Evolutionary conservation across 2,113 vertebrate genomes (phyloP).

Genomic region (Crypturellus undulatus): DNA sequence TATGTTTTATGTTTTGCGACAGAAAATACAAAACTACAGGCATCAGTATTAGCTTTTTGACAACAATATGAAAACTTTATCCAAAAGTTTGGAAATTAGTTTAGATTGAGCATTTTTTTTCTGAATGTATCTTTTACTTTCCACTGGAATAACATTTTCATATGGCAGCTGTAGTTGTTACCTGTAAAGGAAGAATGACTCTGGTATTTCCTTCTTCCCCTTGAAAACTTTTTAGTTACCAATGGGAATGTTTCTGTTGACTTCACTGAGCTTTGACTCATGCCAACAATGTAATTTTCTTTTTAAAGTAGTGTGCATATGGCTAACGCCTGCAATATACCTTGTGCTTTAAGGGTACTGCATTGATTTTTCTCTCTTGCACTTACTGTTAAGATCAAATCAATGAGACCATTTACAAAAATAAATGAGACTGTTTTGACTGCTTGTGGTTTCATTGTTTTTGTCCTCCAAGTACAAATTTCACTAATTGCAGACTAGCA

Average conservation of each 20-base stretch:
- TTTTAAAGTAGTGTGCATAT: background rate
- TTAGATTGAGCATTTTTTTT: background rate
- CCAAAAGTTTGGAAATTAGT: background rate
- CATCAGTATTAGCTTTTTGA: background rate
- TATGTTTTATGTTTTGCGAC: background rate
- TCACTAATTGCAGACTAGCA: background rate
- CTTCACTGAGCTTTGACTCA: background rate
- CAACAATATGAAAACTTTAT: background rate
- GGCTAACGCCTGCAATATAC: background rate
- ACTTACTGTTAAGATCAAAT: conserved; percentile 25
- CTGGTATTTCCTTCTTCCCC: background rate
- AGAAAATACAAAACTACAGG: background rate
- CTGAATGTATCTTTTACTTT: conserved; percentile 18
- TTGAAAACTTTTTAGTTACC: background rate
- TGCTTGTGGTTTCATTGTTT: background rate
- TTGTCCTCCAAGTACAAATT: background rate
- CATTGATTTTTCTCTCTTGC: conserved; percentile 7
- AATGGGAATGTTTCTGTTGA: background rate
- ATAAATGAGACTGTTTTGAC: conserved; percentile 11
- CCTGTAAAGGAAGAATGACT: background rate
- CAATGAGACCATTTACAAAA: conserved; percentile 34
- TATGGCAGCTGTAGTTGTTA: background rate
- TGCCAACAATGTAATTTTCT: background rate
- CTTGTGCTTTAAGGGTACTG: background rate
- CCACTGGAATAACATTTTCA: background rate